A percentile compares a stretch with the other conserved stretches of the same genome.
Evolutionary conservation across 2,888 invertebrate species (phyloP).

Genomic region (Thera obeliscata): DNA sequence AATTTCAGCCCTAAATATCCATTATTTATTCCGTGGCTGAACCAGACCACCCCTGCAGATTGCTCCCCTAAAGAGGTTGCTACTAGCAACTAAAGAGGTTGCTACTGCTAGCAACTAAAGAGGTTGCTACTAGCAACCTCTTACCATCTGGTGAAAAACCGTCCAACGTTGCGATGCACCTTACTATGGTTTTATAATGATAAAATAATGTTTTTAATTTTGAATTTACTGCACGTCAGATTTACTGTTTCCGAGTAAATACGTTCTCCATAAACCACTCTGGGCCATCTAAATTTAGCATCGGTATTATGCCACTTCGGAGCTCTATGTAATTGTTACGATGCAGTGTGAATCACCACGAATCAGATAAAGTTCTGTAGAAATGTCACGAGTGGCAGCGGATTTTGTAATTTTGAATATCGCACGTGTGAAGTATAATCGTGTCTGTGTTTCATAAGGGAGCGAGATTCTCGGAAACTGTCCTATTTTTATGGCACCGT

Average conservation of each 20-base stretch:
- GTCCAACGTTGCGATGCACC: too few species aligned
- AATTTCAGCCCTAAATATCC: too few species aligned
- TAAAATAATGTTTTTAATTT: too few species aligned
- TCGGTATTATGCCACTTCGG: constrained; percentile 12
- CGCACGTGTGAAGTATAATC: constrained; percentile 4
- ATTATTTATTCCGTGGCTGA: too few species aligned
- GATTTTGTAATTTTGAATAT: constrained; percentile 6
- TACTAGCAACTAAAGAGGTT: too few species aligned
- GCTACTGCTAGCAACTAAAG: too few species aligned
- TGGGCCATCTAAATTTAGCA: constrained; percentile 20
- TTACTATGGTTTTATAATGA: too few species aligned
- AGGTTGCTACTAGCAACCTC: too few species aligned
- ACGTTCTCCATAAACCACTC: background rate
- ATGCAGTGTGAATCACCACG: constrained; percentile 17
- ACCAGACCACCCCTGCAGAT: too few species aligned
- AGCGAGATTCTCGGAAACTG: background rate
- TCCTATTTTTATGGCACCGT: background rate
- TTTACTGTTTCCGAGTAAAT: background rate
- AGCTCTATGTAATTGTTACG: constrained; percentile 23
- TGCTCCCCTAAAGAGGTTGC: too few species aligned
- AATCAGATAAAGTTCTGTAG: constrained; percentile 10
- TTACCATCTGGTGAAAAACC: too few species aligned
- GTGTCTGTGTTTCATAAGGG: background rate
- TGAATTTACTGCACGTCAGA: background rate
- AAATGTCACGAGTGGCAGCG: background rate